Percentiles rank a stretch among this genome's conserved stretches.
These are phyloP conservation scores for Lagenorhynchus albirostris DNA, from an alignment of 2,113 vertebrate species.

Conservation along the genomic window DNA sequence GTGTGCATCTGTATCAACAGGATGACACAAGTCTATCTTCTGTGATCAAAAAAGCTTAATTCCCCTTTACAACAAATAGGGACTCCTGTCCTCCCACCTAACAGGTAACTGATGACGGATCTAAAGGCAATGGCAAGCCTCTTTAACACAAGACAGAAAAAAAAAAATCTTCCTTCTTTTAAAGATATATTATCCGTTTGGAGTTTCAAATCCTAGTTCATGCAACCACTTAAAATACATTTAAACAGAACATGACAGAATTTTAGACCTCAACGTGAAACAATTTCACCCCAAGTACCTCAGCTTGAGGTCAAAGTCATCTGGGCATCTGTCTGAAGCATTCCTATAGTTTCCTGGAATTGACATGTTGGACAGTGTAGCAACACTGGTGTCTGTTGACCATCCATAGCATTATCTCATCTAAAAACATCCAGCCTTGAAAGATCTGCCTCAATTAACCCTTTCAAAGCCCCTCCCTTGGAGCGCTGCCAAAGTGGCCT, in stretches of 20 bases:
- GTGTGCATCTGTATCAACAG: neutral
- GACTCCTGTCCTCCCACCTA: neutral
- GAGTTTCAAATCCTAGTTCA: neutral
- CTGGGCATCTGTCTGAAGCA: neutral
- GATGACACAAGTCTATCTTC: neutral
- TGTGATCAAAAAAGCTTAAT: neutral
- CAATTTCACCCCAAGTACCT: neutral
- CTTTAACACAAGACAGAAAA: neutral
- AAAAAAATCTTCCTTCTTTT: neutral
- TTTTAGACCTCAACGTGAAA: neutral
- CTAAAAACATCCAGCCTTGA: neutral
- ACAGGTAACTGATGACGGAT: neutral
- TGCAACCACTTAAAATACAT: neutral
- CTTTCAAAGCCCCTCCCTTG: neutral
- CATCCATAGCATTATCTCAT: neutral
- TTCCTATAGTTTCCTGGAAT: neutral
- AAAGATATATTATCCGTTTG: neutral
- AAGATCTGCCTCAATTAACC: neutral
- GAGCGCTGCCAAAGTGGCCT: neutral
- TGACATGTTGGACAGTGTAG: neutral
- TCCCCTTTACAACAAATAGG: neutral
- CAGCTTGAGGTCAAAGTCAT: neutral
- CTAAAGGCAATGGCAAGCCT: neutral
- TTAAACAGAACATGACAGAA: neutral
- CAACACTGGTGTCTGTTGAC: neutral